These are phyloP conservation scores for Pterois miles DNA, from an alignment of 2,797 vertebrate genomes.

Conservation along the genomic window DNA sequence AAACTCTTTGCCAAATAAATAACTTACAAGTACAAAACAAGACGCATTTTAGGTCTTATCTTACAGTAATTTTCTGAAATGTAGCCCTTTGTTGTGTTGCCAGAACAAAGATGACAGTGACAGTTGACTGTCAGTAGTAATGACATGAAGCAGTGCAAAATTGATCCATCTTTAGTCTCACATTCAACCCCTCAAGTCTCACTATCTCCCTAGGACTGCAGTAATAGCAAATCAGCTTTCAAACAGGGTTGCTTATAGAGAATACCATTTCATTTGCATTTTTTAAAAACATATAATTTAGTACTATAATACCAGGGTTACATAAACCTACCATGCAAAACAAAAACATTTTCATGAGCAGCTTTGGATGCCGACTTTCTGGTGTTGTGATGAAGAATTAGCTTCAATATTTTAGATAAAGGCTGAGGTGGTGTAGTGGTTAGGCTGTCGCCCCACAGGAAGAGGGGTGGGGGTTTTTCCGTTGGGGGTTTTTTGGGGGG, in stretches of 20 bases:
- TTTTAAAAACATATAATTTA: neutral
- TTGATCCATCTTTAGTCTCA: neutral
- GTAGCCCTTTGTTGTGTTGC: neutral
- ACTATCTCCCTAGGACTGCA: neutral
- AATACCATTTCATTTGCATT: neutral
- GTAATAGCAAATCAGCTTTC: neutral
- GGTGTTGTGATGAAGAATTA: neutral
- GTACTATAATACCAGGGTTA: neutral
- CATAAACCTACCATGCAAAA: neutral
- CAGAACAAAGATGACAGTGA: neutral
- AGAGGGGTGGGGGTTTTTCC: no score
- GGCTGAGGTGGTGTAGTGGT: no score
- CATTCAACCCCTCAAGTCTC: neutral
- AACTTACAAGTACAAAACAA: neutral
- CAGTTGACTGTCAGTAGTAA: neutral
- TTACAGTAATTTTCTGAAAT: neutral
- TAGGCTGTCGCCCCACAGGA: no score
- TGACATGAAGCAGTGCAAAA: neutral
- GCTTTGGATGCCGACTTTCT: neutral
- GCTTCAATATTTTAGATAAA: neutral
- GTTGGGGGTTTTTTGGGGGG: no score
- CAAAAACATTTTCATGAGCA: neutral
- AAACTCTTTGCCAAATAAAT: neutral
- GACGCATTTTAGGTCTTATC: neutral
- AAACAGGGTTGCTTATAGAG: neutral